These are phyloP conservation scores for Druon quercuslanigerum DNA, from an alignment of 1,140 invertebrate genomes.

Conservation along the genomic window DNA sequence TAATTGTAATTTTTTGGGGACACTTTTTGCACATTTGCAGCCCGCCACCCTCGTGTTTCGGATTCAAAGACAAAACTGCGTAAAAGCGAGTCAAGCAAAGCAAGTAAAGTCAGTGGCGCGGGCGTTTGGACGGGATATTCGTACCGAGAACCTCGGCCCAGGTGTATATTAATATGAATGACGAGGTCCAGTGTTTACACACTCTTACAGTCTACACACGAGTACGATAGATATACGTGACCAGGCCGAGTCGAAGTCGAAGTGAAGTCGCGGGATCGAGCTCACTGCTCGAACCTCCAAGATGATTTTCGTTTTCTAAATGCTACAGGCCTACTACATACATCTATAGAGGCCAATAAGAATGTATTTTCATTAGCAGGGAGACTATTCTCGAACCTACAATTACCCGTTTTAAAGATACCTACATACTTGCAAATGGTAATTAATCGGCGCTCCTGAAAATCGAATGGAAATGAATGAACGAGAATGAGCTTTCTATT, in stretches of 20 bases:
- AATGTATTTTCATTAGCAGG: not conserved
- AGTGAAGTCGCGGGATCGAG: not conserved
- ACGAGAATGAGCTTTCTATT: not conserved
- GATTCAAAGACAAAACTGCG: slow-evolving; percentile 55
- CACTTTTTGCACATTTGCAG: not conserved
- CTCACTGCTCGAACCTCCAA: not conserved
- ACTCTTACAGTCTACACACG: slow-evolving; percentile 33
- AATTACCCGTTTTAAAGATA: slow-evolving; percentile 13
- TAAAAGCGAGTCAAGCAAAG: slow-evolving; percentile 42
- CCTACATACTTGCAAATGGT: slow-evolving; percentile 3
- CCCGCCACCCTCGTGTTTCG: slow-evolving; percentile 22
- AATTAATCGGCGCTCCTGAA: not conserved
- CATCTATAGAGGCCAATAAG: slow-evolving; percentile 15
- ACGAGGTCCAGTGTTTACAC: slow-evolving; percentile 59
- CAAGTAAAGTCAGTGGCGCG: slow-evolving; percentile 42
- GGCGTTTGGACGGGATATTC: slow-evolving; percentile 40
- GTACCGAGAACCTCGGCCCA: slow-evolving; percentile 55
- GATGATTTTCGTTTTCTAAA: slow-evolving; percentile 13
- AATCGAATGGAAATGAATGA: not conserved
- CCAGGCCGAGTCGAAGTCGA: slow-evolving; percentile 26
- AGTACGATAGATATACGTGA: slow-evolving; percentile 41
- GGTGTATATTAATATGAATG: slow-evolving; percentile 68
- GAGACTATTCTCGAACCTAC: slow-evolving; percentile 16
- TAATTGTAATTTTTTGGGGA: slow-evolving; percentile 16
- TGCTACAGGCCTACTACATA: not conserved